phyloP scores from a whole-genome alignment of 2,113 vertebrate genomes.

The Hystrix brachyura region DNA sequence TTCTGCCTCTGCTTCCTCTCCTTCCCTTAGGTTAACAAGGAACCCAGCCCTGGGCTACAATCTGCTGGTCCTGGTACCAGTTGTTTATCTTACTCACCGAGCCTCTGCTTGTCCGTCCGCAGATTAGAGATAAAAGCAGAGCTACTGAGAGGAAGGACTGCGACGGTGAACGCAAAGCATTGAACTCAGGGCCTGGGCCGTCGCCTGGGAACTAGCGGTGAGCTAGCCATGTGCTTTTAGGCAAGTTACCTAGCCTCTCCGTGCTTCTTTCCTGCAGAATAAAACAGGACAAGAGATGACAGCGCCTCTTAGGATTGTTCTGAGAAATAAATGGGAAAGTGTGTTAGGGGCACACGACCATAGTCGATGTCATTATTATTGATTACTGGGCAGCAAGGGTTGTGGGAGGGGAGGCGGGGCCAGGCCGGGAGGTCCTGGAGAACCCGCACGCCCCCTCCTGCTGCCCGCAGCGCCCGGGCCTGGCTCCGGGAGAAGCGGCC shows the following conservation, averaged over 20 bases:
- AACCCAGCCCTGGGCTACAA: background rate
- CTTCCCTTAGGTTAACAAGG: background rate
- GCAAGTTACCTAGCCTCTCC: background rate
- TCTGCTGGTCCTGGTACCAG: background rate
- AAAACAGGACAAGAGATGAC: background rate
- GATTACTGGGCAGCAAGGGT: background rate
- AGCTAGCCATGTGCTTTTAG: background rate
- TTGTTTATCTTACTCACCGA: background rate
- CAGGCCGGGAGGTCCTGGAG: background rate
- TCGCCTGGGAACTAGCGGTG: background rate
- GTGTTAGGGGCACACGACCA: background rate
- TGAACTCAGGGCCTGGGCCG: background rate
- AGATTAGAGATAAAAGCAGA: background rate
- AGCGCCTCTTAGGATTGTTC: background rate
- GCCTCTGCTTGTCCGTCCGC: background rate
- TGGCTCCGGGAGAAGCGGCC: fast-evolving
- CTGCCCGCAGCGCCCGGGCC: background rate
- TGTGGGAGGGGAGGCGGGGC: background rate
- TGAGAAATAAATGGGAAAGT: background rate
- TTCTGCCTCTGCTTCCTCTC: background rate
- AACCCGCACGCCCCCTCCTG: too few relatives aligned
- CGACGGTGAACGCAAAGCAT: fast-evolving
- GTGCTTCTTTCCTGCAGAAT: background rate
- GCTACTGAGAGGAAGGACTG: background rate
- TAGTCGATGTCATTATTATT: background rate